Conservation (phyloP, 2,797 vertebrate species). For the Lagodon rhomboides region DNA sequence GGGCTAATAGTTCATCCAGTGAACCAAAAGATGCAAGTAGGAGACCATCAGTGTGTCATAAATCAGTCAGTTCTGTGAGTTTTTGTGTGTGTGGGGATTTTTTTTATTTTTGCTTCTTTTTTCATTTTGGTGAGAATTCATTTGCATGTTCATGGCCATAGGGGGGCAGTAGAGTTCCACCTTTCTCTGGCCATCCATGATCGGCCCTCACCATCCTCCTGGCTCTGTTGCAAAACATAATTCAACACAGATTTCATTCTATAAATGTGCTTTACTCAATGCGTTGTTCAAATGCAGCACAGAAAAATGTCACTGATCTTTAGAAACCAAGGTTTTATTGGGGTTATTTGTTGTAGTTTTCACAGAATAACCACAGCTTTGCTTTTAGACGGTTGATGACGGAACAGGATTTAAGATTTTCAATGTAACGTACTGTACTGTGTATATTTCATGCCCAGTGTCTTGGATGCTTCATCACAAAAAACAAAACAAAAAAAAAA, state of each 20-base stretch:
- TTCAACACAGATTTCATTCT: conserved; percentile 50
- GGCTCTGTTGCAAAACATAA: conserved; percentile 37
- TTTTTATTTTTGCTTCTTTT: neutral
- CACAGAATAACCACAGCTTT: conserved; percentile 27
- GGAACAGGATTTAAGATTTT: conserved; percentile 29
- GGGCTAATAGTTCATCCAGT: conserved; percentile 68
- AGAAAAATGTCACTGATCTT: conserved; percentile 22
- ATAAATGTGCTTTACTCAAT: conserved; percentile 51
- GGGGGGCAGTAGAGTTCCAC: conserved; percentile 82
- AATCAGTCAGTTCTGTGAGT: conserved; percentile 12
- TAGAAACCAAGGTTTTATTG: conserved; percentile 7
- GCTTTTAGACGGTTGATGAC: conserved; percentile 20
- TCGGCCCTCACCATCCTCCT: conserved; percentile 13
- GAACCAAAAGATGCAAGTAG: conserved; percentile 53
- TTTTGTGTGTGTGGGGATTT: neutral
- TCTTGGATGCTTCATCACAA: conserved; percentile 27
- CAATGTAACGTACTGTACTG: conserved; percentile 42
- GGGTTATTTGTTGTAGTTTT: conserved; percentile 28
- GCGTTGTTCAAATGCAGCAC: conserved; percentile 40
- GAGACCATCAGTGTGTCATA: conserved; percentile 20
- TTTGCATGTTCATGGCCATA: conserved; percentile 61
- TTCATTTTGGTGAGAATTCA: conserved; percentile 2
- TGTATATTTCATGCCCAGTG: conserved; percentile 37
- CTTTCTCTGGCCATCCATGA: conserved; percentile 7
- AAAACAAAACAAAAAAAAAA: conserved; percentile 2